phyloP scores from a whole-genome alignment of 2,113 vertebrate genomes.

The Psittacus erithacus region DNA sequence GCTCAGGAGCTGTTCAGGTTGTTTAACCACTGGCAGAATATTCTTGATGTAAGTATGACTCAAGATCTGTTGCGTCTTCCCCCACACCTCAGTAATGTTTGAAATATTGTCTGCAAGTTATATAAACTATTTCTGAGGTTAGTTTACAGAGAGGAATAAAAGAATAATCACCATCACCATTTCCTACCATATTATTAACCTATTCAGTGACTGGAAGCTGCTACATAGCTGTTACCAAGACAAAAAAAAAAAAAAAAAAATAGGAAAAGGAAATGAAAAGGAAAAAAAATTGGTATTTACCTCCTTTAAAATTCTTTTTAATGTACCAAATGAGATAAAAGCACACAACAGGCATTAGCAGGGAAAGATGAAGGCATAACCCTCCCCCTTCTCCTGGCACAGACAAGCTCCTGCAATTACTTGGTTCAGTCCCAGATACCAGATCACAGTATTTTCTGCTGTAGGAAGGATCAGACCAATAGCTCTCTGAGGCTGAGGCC shows the following conservation, averaged over 20 bases:
- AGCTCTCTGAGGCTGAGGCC: background rate
- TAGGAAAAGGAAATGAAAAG: background rate
- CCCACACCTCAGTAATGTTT: background rate
- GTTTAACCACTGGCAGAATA: background rate
- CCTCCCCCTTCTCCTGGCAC: background rate
- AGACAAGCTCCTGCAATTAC: background rate
- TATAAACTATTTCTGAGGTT: background rate
- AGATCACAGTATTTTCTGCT: background rate
- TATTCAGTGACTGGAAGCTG: background rate
- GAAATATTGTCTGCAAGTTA: background rate
- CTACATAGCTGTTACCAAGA: background rate
- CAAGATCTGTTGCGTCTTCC: background rate
- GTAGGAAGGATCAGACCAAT: constrained; percentile 3
- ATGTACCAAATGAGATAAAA: background rate
- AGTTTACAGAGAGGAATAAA: background rate
- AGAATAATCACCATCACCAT: background rate
- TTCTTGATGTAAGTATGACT: background rate
- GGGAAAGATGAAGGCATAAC: background rate
- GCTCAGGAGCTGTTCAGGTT: background rate
- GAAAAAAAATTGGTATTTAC: background rate
- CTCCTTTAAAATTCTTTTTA: background rate
- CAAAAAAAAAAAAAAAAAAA: background rate
- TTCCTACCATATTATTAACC: background rate
- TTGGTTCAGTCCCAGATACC: background rate
- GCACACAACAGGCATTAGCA: background rate